A percentile compares a stretch with the other conserved stretches of the same genome.
These are phyloP conservation scores for Ctenicera cuprea DNA, from an alignment of 2,888 invertebrate genomes.

Conservation along the genomic window DNA sequence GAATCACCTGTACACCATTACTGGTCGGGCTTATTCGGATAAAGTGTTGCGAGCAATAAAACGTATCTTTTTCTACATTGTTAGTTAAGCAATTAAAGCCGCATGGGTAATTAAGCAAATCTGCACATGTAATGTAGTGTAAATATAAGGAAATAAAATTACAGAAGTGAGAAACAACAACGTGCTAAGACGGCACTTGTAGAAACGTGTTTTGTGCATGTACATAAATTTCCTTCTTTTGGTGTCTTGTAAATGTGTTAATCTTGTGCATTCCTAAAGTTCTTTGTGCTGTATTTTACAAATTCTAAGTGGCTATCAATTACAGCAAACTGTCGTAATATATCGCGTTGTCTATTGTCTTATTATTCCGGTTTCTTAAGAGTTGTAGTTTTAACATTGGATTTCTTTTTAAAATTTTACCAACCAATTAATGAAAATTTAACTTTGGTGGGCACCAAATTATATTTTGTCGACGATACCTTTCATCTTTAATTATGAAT, in stretches of 20 bases:
- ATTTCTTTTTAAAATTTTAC: too few relatives aligned
- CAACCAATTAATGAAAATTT: neutral
- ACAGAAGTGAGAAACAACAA: slow-evolving; percentile 1
- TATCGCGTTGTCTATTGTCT: too few relatives aligned
- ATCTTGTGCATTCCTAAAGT: neutral
- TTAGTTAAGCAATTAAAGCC: neutral
- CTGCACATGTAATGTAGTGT: neutral
- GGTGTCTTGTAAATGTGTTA: neutral
- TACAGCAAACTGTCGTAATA: too few relatives aligned
- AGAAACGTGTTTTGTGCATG: neutral
- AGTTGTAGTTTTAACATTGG: too few relatives aligned
- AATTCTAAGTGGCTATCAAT: too few relatives aligned
- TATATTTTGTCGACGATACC: slow-evolving; percentile 25
- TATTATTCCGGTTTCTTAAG: too few relatives aligned
- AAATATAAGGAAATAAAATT: slow-evolving; percentile 4
- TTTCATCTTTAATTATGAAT: slow-evolving; percentile 40
- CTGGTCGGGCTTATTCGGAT: neutral
- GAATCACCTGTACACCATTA: too few relatives aligned
- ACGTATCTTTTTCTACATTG: neutral
- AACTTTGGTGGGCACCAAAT: slow-evolving; percentile 14
- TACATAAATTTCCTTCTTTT: too few relatives aligned
- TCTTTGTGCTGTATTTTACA: too few relatives aligned
- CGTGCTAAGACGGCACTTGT: neutral
- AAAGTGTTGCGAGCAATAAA: neutral
- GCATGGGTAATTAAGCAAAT: slow-evolving; percentile 8